These are phyloP conservation scores for Hypena proboscidalis DNA, from an alignment of 2,888 invertebrate genomes.

Conservation along the genomic window DNA sequence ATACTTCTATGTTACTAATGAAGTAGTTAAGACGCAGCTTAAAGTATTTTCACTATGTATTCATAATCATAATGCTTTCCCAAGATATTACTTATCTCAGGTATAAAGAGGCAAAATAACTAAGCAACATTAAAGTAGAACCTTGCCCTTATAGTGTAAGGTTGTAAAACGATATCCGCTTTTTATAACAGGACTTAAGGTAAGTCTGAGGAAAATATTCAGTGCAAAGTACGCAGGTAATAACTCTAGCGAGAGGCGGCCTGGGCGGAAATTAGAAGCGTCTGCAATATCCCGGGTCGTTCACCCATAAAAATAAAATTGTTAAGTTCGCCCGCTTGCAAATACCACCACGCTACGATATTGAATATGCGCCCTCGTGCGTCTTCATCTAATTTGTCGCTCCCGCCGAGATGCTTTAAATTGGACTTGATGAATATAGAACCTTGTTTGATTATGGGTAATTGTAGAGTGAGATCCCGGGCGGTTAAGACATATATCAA, in stretches of 20 bases:
- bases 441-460: neutral
- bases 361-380: slow-evolving; percentile 28
- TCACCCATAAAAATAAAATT: slow-evolving; percentile 61
- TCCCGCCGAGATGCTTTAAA: neutral
- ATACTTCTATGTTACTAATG: too few species aligned
- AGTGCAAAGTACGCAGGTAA: slow-evolving; percentile 59
- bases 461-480: too few species aligned
- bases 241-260: slow-evolving; percentile 50
- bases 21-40: too few species aligned
- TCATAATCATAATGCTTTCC: too few species aligned
- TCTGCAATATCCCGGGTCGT: slow-evolving; percentile 64
- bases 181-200: slow-evolving; percentile 42
- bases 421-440: neutral
- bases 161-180: slow-evolving; percentile 40
- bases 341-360: slow-evolving; percentile 31
- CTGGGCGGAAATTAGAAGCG: slow-evolving; percentile 66
- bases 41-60: too few species aligned
- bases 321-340: slow-evolving; percentile 48
- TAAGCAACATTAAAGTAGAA: neutral
- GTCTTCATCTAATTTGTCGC: slow-evolving; percentile 28
- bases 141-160: slow-evolving; percentile 18
- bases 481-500: too few species aligned
- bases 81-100: too few species aligned
- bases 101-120: too few species aligned
- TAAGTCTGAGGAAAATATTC: slow-evolving; percentile 53